Evolutionary conservation across 2,113 vertebrate genomes (phyloP), one percentile per base, ranked within the genome.

Genomic region (Psilopogon haemacephalus): DNA sequence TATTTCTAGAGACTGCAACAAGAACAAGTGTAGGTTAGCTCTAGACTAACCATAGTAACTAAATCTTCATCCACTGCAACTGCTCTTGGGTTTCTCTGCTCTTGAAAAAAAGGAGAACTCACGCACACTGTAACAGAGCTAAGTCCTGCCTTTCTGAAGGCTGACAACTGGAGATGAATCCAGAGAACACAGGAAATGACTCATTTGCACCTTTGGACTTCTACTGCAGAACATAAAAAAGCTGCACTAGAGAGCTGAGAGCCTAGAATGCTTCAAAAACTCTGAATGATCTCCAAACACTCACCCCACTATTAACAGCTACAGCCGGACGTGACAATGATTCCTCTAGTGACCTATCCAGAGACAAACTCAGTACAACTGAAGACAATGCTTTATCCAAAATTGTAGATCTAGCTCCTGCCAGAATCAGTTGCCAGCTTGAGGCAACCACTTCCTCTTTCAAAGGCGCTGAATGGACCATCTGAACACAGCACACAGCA

Each of bases 151-250:
- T 73, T 85, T 89, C 17, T 60, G 33, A 84, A 76, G 10, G 50
- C 72, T 76, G 64, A 70, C 68, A 76, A 69, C 58, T 20, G 56
- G 68, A 87, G 93, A 83, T 14, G 4, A 87, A 86, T 24, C 24
- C 69, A 84, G 21, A 48, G 30, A 82, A 75, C 21, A 50, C 3
- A 8, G 84, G 93, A 96, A 91, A 30, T 89, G 82, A 94, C 69
- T 95, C 64, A 85, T 73, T 89, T 27, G 73, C 13, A 88, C 50
- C 60, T 84, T 62, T 1, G 0, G 24, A 80, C 55, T 80, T 58
- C 24, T 50, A 3, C 24, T 9, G 33, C 20, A 27, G 33, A 83
- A 62, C 26, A 88, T 26, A 24, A 46, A 65, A 58, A 73, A 86
- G 54, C 72, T 0, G 4, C n/a, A 72, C 18, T 35, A 42, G 8